Conservation (phyloP, 2,888 invertebrate species). For the Carpatolechia fugitivella region DNA sequence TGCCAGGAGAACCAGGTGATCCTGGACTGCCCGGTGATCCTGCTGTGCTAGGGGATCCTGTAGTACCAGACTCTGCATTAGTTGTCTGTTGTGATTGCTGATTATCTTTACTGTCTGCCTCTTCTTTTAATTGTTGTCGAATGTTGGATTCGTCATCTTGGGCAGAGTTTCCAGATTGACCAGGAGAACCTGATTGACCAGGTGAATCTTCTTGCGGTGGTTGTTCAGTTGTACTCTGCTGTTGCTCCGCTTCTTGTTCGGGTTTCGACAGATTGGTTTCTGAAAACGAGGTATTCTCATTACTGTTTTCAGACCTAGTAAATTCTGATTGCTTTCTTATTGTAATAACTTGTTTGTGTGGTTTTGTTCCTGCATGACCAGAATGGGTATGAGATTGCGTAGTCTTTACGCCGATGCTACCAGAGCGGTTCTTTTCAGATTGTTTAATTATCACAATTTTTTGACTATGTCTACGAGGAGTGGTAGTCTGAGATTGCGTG, state of each 20-base stretch:
- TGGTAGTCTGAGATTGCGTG: no score
- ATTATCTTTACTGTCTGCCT: no score
- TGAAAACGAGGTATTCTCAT: background rate
- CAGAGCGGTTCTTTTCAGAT: background rate
- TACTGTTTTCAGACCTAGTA: background rate
- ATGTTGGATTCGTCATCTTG: no score
- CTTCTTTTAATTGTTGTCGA: no score
- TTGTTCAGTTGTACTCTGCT: background rate
- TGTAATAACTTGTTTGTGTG: background rate
- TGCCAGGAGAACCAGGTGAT: no score
- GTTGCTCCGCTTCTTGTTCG: background rate
- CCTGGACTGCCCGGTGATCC: no score
- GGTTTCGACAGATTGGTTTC: background rate
- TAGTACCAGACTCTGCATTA: no score
- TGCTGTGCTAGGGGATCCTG: no score
- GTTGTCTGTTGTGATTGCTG: no score
- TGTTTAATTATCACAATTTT: background rate
- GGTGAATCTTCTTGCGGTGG: background rate
- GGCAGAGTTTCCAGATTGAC: no score
- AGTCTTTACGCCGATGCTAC: background rate
- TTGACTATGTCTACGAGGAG: background rate
- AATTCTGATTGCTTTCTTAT: background rate
- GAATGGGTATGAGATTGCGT: background rate
- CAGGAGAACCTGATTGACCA: background rate
- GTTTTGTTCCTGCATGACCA: background rate